These are phyloP conservation scores for Eremobia ochroleuca DNA, from an alignment of 2,888 invertebrate genomes.

Conservation along the genomic window DNA sequence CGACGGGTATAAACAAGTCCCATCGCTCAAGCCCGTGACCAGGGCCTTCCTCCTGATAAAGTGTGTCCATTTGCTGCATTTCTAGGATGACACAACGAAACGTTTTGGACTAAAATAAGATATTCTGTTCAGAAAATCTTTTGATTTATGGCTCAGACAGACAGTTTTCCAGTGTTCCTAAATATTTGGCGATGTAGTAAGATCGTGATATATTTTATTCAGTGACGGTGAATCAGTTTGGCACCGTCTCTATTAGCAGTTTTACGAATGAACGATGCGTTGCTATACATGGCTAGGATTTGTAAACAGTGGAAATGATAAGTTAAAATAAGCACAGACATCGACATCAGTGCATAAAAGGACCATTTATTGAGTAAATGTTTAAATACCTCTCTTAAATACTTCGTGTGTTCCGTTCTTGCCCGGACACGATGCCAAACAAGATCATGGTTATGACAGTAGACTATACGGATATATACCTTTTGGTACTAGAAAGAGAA, in stretches of 20 bases:
- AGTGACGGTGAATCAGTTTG: slow-evolving; percentile 10
- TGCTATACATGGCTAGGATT: background rate
- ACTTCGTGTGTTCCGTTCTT: too few species aligned
- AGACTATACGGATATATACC: too few species aligned
- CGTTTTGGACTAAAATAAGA: background rate
- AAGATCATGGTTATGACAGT: too few species aligned
- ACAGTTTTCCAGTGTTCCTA: background rate
- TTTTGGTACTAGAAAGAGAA: too few species aligned
- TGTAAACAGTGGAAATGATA: background rate
- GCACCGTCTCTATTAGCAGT: slow-evolving; percentile 43
- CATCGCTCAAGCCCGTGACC: background rate
- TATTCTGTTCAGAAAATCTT: slow-evolving; percentile 20
- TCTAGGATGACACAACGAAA: slow-evolving; percentile 15
- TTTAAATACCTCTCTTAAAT: background rate
- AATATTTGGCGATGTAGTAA: slow-evolving; percentile 15
- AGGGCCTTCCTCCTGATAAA: background rate
- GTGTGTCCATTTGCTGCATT: slow-evolving; percentile 19
- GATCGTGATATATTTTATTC: slow-evolving; percentile 39
- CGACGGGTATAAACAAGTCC: background rate
- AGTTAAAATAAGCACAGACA: background rate
- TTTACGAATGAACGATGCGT: background rate
- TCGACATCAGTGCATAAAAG: background rate
- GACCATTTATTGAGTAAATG: background rate
- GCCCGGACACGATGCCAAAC: too few species aligned
- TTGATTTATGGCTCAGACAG: slow-evolving; percentile 34